phyloP scores from a whole-genome alignment of 2,888 invertebrate genomes.

The Bellardia pandia region DNA sequence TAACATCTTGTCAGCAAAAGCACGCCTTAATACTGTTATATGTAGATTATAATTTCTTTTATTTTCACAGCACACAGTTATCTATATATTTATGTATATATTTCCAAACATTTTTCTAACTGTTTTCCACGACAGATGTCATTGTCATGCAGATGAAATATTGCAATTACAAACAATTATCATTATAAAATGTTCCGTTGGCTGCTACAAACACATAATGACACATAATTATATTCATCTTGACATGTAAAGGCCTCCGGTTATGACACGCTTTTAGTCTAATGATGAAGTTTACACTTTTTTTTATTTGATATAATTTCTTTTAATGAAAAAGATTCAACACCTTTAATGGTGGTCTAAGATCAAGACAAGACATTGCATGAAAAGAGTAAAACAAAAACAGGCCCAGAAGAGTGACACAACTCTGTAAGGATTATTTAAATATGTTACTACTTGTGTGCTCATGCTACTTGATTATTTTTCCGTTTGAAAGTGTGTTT shows the following conservation, averaged over 20 bases:
- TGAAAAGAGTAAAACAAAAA: not conserved
- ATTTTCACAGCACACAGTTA: slow-evolving; percentile 10
- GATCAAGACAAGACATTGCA: slow-evolving; percentile 27
- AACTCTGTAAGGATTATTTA: slow-evolving; percentile 56
- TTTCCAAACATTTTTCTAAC: slow-evolving; percentile 40
- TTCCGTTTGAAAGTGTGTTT: not conserved
- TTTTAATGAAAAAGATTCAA: slow-evolving; percentile 15
- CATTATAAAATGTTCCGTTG: slow-evolving; percentile 12
- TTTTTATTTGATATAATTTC: not conserved
- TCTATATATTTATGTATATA: no score
- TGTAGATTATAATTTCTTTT: not conserved
- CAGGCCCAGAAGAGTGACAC: slow-evolving; percentile 59
- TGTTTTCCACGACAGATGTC: slow-evolving; percentile 56
- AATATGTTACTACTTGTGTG: slow-evolving; percentile 13
- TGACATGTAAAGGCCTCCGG: slow-evolving; percentile 56
- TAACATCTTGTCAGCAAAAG: not conserved
- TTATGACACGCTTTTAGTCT: slow-evolving; percentile 70
- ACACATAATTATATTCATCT: slow-evolving; percentile 63
- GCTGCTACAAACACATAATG: slow-evolving; percentile 54
- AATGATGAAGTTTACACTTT: slow-evolving; percentile 49
- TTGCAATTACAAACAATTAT: slow-evolving; percentile 58
- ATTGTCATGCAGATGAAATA: slow-evolving; percentile 22
- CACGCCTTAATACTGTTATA: not conserved
- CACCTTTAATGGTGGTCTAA: slow-evolving; percentile 63
- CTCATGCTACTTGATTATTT: not conserved